Conservation (phyloP, 1,140 invertebrate species). For the Neotoxoptera formosana region DNA sequence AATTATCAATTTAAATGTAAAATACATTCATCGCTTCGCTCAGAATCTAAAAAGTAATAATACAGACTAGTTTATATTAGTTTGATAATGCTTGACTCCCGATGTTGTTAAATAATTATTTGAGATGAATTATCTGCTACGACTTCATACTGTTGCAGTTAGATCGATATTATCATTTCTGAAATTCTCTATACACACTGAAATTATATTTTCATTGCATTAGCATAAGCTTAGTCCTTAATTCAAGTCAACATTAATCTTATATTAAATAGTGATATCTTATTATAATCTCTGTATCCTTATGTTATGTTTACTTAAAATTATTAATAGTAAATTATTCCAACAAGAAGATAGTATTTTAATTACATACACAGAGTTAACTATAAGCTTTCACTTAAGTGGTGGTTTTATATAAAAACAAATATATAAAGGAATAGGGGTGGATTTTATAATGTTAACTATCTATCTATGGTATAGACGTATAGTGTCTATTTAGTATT, state of each 20-base stretch:
- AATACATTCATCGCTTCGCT: too few species aligned
- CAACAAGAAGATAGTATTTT: background rate
- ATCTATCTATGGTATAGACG: background rate
- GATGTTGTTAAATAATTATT: background rate
- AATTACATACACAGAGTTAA: background rate
- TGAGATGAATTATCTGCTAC: background rate
- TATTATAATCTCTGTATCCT: background rate
- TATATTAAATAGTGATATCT: background rate
- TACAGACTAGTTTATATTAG: background rate
- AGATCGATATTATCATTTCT: background rate
- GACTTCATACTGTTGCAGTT: background rate
- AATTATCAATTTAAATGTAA: background rate
- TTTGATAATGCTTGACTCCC: background rate
- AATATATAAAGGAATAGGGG: background rate
- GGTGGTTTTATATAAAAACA: background rate
- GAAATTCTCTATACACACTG: background rate
- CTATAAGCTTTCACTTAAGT: background rate
- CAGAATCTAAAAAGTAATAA: too few species aligned
- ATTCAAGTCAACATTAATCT: background rate
- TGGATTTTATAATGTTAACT: background rate
- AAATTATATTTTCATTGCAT: background rate
- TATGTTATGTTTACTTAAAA: background rate
- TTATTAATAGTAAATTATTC: background rate
- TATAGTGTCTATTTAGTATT: background rate
- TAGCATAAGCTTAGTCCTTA: background rate